These are phyloP conservation scores for Agapostemon virescens DNA, from an alignment of 2,888 invertebrate species.

Conservation along the genomic window DNA sequence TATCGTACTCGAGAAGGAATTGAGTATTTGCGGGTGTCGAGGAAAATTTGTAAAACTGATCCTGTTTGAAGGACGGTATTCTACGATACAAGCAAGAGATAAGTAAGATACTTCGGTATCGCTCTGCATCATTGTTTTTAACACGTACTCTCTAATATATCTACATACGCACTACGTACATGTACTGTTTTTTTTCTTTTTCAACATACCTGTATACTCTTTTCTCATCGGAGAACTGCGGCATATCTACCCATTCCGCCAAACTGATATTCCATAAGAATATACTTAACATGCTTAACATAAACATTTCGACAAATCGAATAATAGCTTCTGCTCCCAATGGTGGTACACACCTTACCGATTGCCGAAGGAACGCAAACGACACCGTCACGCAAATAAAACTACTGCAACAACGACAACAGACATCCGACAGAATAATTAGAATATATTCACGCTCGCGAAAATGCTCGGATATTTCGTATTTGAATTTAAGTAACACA, in stretches of 20 bases:
- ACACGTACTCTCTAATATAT: neutral
- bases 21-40: conserved; percentile 17
- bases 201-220: conserved; percentile 71
- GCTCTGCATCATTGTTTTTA: neutral
- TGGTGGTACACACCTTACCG: too few relatives aligned
- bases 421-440: too few relatives aligned
- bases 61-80: conserved; percentile 48
- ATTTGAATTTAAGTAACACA: conserved; percentile 19
- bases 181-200: neutral
- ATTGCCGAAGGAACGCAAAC: neutral
- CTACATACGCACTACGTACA: too few relatives aligned
- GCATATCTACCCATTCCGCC: conserved; percentile 78
- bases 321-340: neutral
- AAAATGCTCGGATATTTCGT: neutral
- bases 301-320: conserved; percentile 14
- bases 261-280: conserved; percentile 41
- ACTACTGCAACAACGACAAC: neutral
- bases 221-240: conserved; percentile 75
- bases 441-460: too few relatives aligned
- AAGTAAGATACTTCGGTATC: conserved; percentile 6
- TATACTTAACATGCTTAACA: conserved; percentile 19
- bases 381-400: neutral
- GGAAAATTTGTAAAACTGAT: conserved; percentile 49
- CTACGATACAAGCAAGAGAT: conserved; percentile 40
- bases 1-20: conserved; percentile 13